phyloP scores from a whole-genome alignment of 2,113 vertebrate genomes.

The Rhagologus leucostigma region DNA sequence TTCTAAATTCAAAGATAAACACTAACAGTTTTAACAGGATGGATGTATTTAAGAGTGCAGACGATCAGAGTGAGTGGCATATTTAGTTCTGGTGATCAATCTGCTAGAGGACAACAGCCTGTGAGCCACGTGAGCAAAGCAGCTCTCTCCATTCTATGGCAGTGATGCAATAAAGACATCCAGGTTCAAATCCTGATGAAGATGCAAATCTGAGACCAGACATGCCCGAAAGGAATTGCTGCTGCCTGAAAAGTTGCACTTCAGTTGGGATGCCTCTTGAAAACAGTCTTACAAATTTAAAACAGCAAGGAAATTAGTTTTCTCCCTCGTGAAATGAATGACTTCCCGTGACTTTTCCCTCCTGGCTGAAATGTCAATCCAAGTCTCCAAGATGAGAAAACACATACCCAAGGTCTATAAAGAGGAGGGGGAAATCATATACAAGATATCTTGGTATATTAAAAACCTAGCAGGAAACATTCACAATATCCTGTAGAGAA shows the following conservation, averaged over 20 bases:
- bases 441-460: conserved; percentile 40
- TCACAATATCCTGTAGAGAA: conserved; percentile 66
- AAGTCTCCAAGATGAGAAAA: neutral
- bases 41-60: neutral
- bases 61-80: neutral
- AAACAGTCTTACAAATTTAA: neutral
- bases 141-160: neutral
- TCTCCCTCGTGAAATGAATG: neutral
- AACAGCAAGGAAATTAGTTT: conserved; percentile 27
- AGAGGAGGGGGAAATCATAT: neutral
- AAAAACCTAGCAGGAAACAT: conserved; percentile 44
- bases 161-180: neutral
- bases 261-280: neutral
- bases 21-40: neutral
- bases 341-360: neutral
- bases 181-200: neutral
- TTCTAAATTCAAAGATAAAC: neutral
- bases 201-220: neutral
- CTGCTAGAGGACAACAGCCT: neutral
- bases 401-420: neutral
- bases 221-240: neutral
- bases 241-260: neutral
- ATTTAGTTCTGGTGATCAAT: neutral
- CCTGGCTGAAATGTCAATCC: conserved; percentile 21
- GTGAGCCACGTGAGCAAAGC: neutral